phyloP scores from a whole-genome alignment of 2,797 vertebrate genomes.

The Linurgus olivaceus region DNA sequence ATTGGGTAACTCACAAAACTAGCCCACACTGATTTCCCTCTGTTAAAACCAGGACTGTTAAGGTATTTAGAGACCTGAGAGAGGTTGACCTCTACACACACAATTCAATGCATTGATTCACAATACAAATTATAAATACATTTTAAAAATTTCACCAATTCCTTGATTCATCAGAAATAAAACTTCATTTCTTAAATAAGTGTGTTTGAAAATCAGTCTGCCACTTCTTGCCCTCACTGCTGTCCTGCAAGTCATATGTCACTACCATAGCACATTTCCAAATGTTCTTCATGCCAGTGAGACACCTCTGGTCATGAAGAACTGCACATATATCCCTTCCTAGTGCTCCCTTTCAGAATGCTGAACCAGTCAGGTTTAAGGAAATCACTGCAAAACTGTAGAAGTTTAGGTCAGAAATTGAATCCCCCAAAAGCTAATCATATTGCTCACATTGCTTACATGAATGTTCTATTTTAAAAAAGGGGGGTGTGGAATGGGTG shows the following conservation, averaged over 20 bases:
- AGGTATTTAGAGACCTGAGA: neutral
- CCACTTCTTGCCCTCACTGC: neutral
- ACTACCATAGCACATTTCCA: neutral
- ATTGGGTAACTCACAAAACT: neutral
- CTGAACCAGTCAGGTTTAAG: neutral
- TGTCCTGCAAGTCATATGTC: neutral
- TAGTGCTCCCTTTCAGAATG: neutral
- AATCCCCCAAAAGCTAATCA: fast-evolving
- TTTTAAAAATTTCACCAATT: neutral
- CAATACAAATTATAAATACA: neutral
- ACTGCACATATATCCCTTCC: neutral
- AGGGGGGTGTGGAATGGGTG: no score
- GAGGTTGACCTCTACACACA: neutral
- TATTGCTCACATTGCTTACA: neutral
- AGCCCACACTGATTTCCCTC: neutral
- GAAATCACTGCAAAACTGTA: neutral
- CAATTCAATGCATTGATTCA: neutral
- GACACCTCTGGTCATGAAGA: neutral
- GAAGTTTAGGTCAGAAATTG: neutral
- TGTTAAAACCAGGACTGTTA: neutral
- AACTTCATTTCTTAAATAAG: neutral
- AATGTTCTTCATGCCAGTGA: neutral
- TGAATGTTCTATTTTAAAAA: neutral
- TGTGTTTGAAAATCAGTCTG: neutral
- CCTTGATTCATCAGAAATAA: neutral